Evolutionary conservation across 2,888 invertebrate species (phyloP).

Genomic region (Euclidia mi): DNA sequence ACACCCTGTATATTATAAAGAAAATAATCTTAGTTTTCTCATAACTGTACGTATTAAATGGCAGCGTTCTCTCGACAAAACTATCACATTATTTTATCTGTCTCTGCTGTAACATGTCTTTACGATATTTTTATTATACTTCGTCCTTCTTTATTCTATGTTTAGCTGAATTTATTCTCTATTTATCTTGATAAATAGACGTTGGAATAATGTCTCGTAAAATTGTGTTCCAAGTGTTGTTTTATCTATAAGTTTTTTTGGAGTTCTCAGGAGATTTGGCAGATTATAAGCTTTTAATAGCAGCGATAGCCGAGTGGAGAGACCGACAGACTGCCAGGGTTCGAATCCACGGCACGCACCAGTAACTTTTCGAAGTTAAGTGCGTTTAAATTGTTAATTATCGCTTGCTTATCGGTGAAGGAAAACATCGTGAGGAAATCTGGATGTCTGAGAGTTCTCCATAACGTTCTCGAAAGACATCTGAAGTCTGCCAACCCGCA

Average conservation of each 20-base stretch:
- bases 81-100: constrained; percentile 19
- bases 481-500: too few relatives aligned
- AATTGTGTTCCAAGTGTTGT: neutral
- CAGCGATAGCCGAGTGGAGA: too few relatives aligned
- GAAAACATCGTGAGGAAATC: too few relatives aligned
- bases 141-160: constrained; percentile 43
- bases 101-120: constrained; percentile 43
- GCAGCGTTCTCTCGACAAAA: constrained; percentile 8
- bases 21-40: constrained; percentile 11
- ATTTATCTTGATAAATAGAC: constrained; percentile 57
- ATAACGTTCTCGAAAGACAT: too few relatives aligned
- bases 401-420: too few relatives aligned
- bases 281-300: too few relatives aligned
- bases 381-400: too few relatives aligned
- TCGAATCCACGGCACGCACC: too few relatives aligned
- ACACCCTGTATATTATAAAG: neutral
- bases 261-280: neutral
- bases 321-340: too few relatives aligned
- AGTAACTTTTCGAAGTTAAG: too few relatives aligned
- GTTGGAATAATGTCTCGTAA: constrained; percentile 30
- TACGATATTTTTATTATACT: constrained; percentile 64
- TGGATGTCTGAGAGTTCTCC: too few relatives aligned
- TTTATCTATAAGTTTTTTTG: neutral
- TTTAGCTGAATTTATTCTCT: constrained; percentile 59
- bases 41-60: neutral